Evolutionary conservation across 1,140 invertebrate species (phyloP).

Genomic region (Dinoponera quadriceps): DNA sequence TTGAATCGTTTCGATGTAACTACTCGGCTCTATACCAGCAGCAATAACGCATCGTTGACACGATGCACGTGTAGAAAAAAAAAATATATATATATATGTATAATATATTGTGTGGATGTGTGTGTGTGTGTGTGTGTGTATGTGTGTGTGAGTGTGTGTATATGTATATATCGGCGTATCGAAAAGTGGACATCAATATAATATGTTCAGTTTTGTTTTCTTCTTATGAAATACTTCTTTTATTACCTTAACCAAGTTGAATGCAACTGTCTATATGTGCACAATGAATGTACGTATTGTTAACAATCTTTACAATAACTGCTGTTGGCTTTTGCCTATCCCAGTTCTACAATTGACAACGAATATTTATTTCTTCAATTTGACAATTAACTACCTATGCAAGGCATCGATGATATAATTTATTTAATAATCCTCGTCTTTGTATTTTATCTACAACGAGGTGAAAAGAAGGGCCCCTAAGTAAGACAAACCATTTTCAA

Average conservation of each 20-base stretch:
- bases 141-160: neutral
- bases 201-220: neutral
- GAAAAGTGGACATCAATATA: slow-evolving; percentile 50
- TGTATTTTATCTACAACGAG: slow-evolving; percentile 49
- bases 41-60: slow-evolving; percentile 55
- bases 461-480: slow-evolving; percentile 50
- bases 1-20: slow-evolving; percentile 45
- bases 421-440: slow-evolving; percentile 48
- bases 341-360: slow-evolving; percentile 76
- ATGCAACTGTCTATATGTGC: slow-evolving; percentile 44
- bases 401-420: slow-evolving; percentile 79
- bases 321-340: slow-evolving; percentile 64
- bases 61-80: slow-evolving; percentile 16
- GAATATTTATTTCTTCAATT: slow-evolving; percentile 74
- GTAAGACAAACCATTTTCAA: slow-evolving; percentile 50
- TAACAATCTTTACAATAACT: slow-evolving; percentile 69
- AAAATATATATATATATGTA: slow-evolving; percentile 13
- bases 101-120: slow-evolving; percentile 54
- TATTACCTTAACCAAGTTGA: slow-evolving; percentile 42
- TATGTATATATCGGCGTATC: slow-evolving; percentile 14
- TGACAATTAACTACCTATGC: slow-evolving; percentile 75
- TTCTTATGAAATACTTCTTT: slow-evolving; percentile 27
- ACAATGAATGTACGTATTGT: slow-evolving; percentile 50
- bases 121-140: slow-evolving; percentile 41
- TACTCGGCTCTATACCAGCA: slow-evolving; percentile 52